Percentiles rank a stretch among this genome's conserved stretches.
Conservation (phyloP, 2,113 vertebrate species). For the Plotosus lineatus region DNA sequence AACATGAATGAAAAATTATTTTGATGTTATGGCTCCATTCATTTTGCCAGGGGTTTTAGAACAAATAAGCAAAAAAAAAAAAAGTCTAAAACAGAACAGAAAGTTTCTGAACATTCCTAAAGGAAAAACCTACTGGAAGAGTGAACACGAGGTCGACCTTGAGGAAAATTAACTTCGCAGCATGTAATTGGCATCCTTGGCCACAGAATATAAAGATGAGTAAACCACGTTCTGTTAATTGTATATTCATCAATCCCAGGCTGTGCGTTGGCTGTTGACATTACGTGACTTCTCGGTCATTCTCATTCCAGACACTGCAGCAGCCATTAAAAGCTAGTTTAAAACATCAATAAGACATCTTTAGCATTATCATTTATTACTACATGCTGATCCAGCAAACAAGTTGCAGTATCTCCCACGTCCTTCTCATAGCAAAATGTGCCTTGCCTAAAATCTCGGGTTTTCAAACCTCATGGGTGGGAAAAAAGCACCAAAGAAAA, state of each 20-base stretch:
- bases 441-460: background rate
- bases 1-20: no score
- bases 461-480: background rate
- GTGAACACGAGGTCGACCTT: conserved; percentile 6
- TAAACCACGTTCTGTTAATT: background rate
- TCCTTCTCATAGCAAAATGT: background rate
- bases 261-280: background rate
- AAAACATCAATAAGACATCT: conserved; percentile 3
- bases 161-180: conserved; percentile 4
- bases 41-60: no score
- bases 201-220: conserved; percentile 5
- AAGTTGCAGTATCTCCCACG: background rate
- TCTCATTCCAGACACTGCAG: background rate
- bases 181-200: background rate
- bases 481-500: background rate
- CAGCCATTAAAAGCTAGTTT: conserved; percentile 9
- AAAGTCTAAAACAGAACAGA: background rate
- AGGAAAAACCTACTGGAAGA: background rate
- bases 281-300: background rate
- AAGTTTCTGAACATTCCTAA: background rate
- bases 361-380: background rate
- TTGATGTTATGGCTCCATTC: no score
- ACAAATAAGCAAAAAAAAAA: background rate
- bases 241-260: conserved; percentile 6
- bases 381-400: background rate